Conservation (phyloP, 2,113 vertebrate species). For the Sphyrna mokarran region DNA sequence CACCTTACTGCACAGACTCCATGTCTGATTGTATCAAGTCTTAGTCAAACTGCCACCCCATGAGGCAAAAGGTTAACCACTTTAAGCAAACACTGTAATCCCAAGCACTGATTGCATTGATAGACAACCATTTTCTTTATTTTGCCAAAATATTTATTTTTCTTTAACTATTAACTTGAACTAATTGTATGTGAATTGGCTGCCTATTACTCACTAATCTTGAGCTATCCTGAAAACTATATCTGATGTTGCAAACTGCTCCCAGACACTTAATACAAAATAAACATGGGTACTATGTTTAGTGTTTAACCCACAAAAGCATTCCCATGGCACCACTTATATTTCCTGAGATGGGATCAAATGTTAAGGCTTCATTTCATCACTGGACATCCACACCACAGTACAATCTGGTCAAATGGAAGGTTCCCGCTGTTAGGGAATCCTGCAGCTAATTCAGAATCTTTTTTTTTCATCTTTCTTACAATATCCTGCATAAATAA, state of each 20-base stretch:
- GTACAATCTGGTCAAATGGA: not conserved
- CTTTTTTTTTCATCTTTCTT: not conserved
- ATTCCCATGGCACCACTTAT: not conserved
- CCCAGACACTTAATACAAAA: slow-evolving; percentile 27
- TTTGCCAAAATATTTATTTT: slow-evolving; percentile 37
- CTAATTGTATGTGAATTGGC: slow-evolving; percentile 22
- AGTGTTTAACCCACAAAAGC: slow-evolving; percentile 3
- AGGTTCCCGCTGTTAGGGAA: not conserved
- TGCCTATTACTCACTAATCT: slow-evolving; percentile 28
- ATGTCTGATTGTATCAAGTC: not conserved
- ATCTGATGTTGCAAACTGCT: slow-evolving; percentile 8
- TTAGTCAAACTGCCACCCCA: slow-evolving; percentile 26
- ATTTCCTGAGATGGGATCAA: not conserved
- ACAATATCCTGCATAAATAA: not conserved
- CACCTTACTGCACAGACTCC: not conserved
- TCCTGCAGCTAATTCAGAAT: not conserved
- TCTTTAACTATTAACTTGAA: slow-evolving; percentile 34
- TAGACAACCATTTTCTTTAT: slow-evolving; percentile 27
- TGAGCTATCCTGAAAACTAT: slow-evolving; percentile 2
- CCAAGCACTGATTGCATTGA: slow-evolving; percentile 9
- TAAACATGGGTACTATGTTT: slow-evolving; percentile 20
- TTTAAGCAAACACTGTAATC: slow-evolving; percentile 36
- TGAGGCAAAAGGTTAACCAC: slow-evolving; percentile 28
- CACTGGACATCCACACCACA: not conserved
- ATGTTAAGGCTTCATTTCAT: not conserved